Base-by-base conservation (phyloP, 1,140 invertebrate species). In the Macrobrachium rosenbergii region DNA sequence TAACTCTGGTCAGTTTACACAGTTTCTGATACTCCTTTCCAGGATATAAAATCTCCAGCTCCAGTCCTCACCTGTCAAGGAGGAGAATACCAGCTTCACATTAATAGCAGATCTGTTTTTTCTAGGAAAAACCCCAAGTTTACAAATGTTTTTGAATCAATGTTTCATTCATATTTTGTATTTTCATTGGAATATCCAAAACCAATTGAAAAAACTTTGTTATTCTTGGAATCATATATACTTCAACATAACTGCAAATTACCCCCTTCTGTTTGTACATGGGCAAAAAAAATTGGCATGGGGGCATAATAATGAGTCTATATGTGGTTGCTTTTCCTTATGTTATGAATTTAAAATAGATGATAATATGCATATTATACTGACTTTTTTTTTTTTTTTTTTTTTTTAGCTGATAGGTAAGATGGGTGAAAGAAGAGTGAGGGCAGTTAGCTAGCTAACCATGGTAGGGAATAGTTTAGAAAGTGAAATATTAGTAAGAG, bases 181-280 rank as follows among this genome's bases (percentile, higher is more conserved):
- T 59, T 78, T 59, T 78, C 76, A 59, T 59, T 78, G n/a, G 58
- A 78, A 78, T 59, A 78, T 23, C 76, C 43, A 59, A 78, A 78
- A 59, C 43, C 45, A 78, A 78, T 78, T 58, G 76, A 75, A 78
- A 78, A 78, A 59, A 78, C 76, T 11, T 59, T 78, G 59, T 58
- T 78, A 12, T 78, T 78, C 76, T 78, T 78, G 16, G 43, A 78
- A n/a, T 78, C 76, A 78, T 78, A 78, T n/a, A 78, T 78, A 78
- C 52, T 78, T 37, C 76, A 59, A 59, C 76, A 78, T 23, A 78
- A 59, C 14, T 58, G 43, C 23, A 78, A 78, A 78, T 12, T 78
- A 78, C 76, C 76, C 52, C 16, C 76, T 58, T 78, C 0, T 78
- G 72, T 78, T 59, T 59, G 16, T 37, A 78, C 58, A 58, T 78